These are phyloP conservation scores for Oreamnos americanus DNA, from an alignment of 2,113 vertebrate genomes.

Conservation along the genomic window DNA sequence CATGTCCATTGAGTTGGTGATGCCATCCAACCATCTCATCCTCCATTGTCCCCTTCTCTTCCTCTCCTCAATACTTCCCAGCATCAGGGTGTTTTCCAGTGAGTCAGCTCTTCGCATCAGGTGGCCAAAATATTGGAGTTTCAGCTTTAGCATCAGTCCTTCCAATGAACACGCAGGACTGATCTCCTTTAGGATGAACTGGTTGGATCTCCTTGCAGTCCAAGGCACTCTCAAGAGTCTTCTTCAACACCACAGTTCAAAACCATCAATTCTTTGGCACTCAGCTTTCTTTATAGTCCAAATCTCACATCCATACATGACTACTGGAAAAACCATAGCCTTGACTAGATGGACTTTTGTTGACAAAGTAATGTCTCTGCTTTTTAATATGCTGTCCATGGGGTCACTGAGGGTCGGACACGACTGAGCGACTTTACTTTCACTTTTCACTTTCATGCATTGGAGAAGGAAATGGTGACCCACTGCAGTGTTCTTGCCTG, in stretches of 20 bases:
- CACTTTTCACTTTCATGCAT: too few species aligned
- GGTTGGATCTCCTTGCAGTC: neutral
- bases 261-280: neutral
- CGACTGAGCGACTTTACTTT: too few species aligned
- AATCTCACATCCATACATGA: neutral
- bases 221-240: neutral
- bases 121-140: neutral
- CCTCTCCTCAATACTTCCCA: neutral
- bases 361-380: neutral
- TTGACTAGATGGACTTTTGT: neutral
- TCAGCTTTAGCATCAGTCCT: neutral
- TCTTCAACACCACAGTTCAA: neutral
- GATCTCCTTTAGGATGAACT: neutral
- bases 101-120: neutral
- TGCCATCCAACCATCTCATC: neutral
- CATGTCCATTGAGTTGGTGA: neutral
- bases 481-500: too few species aligned
- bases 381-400: neutral
- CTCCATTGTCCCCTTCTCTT: neutral
- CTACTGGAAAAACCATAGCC: neutral
- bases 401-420: too few species aligned
- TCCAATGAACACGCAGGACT: fast-evolving
- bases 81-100: neutral
- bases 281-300: neutral
- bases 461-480: too few species aligned